Evolutionary conservation across 2,888 invertebrate genomes (phyloP), one percentile per base, ranked within the genome.

Genomic region (Abscondita cerata): DNA sequence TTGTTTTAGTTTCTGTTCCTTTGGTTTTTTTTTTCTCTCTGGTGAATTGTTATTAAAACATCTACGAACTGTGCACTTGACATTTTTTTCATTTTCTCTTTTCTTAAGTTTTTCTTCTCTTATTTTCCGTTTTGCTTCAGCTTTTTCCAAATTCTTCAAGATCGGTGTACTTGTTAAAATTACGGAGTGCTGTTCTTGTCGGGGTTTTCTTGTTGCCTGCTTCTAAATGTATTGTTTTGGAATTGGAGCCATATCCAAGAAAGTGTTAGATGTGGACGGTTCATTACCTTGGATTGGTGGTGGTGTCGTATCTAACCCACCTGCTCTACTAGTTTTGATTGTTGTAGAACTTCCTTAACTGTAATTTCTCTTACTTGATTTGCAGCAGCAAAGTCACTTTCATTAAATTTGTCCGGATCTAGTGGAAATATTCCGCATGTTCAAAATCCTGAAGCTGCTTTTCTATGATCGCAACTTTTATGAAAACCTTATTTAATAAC

Each of bases 381-480:
- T 13, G 44, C 46, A 44, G 53, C 12, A 11, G 33, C 44, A 44
- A 67, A 68, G 53, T 69, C 64, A 31, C 50, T 56, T 18, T 64
- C 60, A 11, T 31, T 62, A 58, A 68, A 65, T 66, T 62, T 62
- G 18, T 62, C 34, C 11, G 53, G 41, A 41, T 53, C 19, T 8
- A 40, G 15, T 33, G 38, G 44, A 34, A n/a, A 44, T 31, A 59
- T 59, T 54, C 54, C 59, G 15, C 62, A 56, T 12, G 59, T 46
- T 59, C 62, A 47, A 57, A 68, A 68, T 9, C 65, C 66, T 18
- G 63, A 64, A 47, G 52, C 51, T 52, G 58, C 62, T 52, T 66
- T 68, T 40, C 51, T 56, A 66, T 67, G n/a, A 62, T 64, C 6
- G 58, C 63, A 3, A 64, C 65, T 62, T 66, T 62, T 56, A 64